Evolutionary conservation across 2,113 vertebrate genomes (phyloP), one percentile per base, ranked within the genome.

Genomic region (Phasianus colchicus): DNA sequence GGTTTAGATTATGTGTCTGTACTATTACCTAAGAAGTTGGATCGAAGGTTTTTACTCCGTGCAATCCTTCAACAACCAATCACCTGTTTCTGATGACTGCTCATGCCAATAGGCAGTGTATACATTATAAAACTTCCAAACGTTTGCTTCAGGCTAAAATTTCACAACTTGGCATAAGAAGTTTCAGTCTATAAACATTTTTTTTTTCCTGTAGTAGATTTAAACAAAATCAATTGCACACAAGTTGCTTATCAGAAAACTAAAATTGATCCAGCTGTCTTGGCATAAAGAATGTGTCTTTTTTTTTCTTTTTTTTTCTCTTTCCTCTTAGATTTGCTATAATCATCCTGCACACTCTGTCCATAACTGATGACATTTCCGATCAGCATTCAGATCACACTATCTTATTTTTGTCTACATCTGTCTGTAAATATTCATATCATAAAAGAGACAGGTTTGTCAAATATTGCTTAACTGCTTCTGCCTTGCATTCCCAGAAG

Each of bases 211-310:
- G 7, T 15, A 57, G 54, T 14, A 94, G 77, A 73, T 95, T 89
- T 94, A 93, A 89, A 42, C 40, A 91, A 92, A 92, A 94, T 79
- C 89, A 86, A 80, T 94, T 79, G 78, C 67, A 63, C 29, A 66
- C 34, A 61, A 84, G 84, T 89, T 92, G 42, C 78, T 89, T 95
- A 96, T 93, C 94, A 95, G 78, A 92, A 96, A 96, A 93, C 66
- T 73, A 65, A 92, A 95, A 94, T 63, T 90, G 87, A 93, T 95
- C 81, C 63, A 14, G 3, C 89, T 94, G 78, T 75, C 63, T 27
- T 66, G 22, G 38, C 58, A 66, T 63, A 82, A 87, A 92, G 36
- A 85, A 87, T 70, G 24, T 20, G 27, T 50, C 9, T 20, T 45
- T 19, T 13, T 50, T 25, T 50, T 50, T 50, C 12, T 47, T 87